These are phyloP conservation scores for Ennomos fuscantarius DNA, from an alignment of 2,888 invertebrate genomes.

Conservation along the genomic window DNA sequence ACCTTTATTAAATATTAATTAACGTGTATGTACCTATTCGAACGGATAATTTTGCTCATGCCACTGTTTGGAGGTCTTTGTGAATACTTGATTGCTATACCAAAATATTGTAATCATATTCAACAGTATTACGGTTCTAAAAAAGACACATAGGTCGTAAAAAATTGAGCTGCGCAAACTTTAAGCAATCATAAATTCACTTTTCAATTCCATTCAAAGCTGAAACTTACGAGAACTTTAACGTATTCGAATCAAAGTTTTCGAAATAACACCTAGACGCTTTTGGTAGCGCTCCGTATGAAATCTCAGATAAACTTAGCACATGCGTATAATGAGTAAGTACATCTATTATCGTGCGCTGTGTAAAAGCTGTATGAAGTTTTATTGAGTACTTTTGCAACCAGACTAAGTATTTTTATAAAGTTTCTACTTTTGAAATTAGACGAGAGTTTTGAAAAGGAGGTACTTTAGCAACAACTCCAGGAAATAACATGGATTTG, in stretches of 20 bases:
- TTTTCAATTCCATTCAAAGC: conserved; percentile 36
- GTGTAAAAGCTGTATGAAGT: conserved; percentile 4
- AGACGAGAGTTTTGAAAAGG: background rate
- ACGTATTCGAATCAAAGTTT: conserved; percentile 38
- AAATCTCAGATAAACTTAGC: conserved; percentile 26
- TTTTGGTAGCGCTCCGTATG: conserved; percentile 30
- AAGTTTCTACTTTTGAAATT: background rate
- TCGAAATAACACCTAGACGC: conserved; percentile 38
- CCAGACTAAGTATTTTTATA: conserved; percentile 7
- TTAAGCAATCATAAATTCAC: conserved; percentile 34
- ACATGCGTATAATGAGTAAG: conserved; percentile 13
- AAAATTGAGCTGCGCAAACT: conserved; percentile 12
- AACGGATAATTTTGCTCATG: too few species aligned
- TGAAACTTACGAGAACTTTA: conserved; percentile 27
- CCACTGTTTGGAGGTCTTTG: too few species aligned
- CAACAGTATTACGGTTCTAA: too few species aligned
- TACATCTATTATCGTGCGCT: conserved; percentile 11
- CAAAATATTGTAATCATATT: too few species aligned
- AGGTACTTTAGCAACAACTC: background rate
- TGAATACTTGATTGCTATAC: too few species aligned
- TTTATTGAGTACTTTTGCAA: conserved; percentile 4
- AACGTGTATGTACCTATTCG: too few species aligned
- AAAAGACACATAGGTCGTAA: background rate
- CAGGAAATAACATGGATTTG: too few species aligned
- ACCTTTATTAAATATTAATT: too few species aligned